Evolutionary conservation across 2,888 invertebrate species (phyloP).

Genomic region (Acanthopleura granulata): DNA sequence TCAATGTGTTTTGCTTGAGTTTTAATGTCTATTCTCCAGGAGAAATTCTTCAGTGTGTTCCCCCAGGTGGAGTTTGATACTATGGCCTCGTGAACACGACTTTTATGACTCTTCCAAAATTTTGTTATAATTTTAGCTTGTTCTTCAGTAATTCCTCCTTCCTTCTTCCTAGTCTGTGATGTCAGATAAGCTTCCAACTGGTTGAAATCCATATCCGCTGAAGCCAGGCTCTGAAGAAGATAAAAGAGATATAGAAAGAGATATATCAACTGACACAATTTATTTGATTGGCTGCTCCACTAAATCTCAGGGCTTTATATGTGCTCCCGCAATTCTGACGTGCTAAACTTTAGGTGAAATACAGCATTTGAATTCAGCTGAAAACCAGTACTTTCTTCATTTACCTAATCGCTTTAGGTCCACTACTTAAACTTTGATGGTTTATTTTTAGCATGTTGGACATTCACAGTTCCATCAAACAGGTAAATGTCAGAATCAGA

Average conservation of each 20-base stretch:
- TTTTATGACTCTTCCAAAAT: constrained; percentile 65
- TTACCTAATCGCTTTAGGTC: no score
- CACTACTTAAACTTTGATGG: no score
- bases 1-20: constrained; percentile 84
- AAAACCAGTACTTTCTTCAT: no score
- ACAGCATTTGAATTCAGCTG: no score
- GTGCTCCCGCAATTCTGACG: no score
- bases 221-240: constrained; percentile 60
- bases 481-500: no score
- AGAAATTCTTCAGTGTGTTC: constrained; percentile 56
- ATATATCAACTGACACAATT: no score
- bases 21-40: constrained; percentile 67
- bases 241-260: not conserved
- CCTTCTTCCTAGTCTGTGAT: constrained; percentile 61
- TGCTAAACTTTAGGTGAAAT: no score
- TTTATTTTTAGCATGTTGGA: no score
- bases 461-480: no score
- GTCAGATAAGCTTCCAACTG: constrained; percentile 65
- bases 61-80: constrained; percentile 61
- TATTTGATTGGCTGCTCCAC: no score
- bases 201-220: constrained; percentile 65
- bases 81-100: constrained; percentile 61
- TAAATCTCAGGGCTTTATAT: no score
- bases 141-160: constrained; percentile 61
- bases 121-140: constrained; percentile 60